Base-by-base conservation (phyloP, 2,113 vertebrate species). In the Taxidea taxus region DNA sequence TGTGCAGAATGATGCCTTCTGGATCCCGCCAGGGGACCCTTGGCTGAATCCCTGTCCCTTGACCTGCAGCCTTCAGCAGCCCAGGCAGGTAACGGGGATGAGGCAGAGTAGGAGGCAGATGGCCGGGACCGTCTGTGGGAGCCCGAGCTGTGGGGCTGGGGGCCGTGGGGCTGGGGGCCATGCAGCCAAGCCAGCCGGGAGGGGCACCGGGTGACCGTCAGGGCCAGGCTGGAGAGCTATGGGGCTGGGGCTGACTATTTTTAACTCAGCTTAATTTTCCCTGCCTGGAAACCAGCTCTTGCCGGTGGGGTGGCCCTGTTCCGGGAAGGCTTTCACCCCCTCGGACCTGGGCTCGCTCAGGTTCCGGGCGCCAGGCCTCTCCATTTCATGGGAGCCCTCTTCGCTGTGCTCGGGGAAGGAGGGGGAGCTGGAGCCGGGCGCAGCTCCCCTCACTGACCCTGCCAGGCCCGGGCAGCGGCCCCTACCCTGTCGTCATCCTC, bases 401-500 rank as follows among this genome's bases (percentile, higher is more conserved):
- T 23, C 25, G 68, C 39, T 4, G 6, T 4, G 23, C 47, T 8
- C 84, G 81, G 64, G 39, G 93, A 72, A 77, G 23, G 47, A 4
- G 47, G 47, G 47, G 98, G 85, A 98, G 82, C 78, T 5, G 70
- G 75, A 98, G 98, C 97, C 31, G 11, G 94, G 72, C 56, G 27
- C 64, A 70, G 29, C 97, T 97, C 95, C 8, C 97, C 37, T 89
- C 86, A 77, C 97, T 97, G 98, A 98, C 97, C 97, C 91, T 1
- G 58, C 0, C 1, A 21, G 86, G 92, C 91, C n/a, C 0, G 0
- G 44, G 51, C 47, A 0, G 42, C 1, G 6, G 93, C 97, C 91
- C 3, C 51, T 81, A 97, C 87, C 94, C 94, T 97, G 98, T 97
- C 95, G 84, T 95, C 98, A 97, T 97, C 96, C 96, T 97, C 97